Evolutionary conservation across 92 coral and sea anemone species (phyloP), one percentile per base, ranked within the genome.

Genomic region (Metridium senile): DNA sequence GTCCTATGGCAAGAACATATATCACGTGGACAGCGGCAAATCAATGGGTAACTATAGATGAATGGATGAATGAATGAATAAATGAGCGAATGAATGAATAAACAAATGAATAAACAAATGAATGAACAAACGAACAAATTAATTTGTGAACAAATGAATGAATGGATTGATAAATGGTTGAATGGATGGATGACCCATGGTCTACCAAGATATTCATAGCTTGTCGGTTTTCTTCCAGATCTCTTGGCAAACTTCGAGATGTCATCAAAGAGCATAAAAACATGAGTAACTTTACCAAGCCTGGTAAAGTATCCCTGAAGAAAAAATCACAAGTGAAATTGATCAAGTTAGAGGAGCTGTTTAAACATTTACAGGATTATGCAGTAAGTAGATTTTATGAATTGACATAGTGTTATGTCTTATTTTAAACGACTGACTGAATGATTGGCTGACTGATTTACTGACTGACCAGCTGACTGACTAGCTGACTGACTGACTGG

Each of bases 211-310:
- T n/a, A n/a, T n/a, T n/a, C n/a, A n/a, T n/a, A n/a, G n/a, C n/a
- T n/a, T n/a, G n/a, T n/a, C n/a, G 25, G 4, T n/a, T 33, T 11
- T 58, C 20, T 20, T 47, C 25, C 35, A 87, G 88, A 30, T 61
- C 81, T 19, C 30, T 83, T 20, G 70, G 32, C 7, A 83, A 79
- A 29, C 75, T 87, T 10, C 81, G 86, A 51, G 83, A 82, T 23
- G 76, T 87, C 20, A 87, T 78, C 31, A 82, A 63, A 43, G 84
- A 83, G 43, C 83, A 84, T 33, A 87, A 83, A 52, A 78, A 83
- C 65, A 73, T 67, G 57, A 74, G 61, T 62, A 70, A 25, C 53
- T 58, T 75, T 0, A 71, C 82, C 32, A 74, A 63, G 35, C 63
- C 88, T 0, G 56, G 84, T 22, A 87, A 78, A 67, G 76, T 67